These are phyloP conservation scores for Bovichtus variegatus DNA, from an alignment of 2,797 vertebrate species.

Conservation along the genomic window DNA sequence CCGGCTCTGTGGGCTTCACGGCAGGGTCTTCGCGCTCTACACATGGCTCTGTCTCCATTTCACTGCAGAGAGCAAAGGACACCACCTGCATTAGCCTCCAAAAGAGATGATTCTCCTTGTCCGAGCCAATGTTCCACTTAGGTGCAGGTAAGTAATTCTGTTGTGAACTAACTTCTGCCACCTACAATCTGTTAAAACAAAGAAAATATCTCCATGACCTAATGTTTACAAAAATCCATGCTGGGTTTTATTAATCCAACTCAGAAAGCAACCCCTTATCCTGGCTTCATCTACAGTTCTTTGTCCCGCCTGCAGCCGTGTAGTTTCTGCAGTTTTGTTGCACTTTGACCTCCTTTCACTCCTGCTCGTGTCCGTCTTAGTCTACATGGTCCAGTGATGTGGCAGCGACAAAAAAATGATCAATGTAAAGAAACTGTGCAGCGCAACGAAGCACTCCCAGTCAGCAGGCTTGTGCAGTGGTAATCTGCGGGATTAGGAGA, in stretches of 20 bases:
- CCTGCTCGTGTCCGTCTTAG: constrained; percentile 20
- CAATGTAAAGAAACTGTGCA: constrained; percentile 76
- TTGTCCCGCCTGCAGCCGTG: not conserved
- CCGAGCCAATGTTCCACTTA: constrained; percentile 43
- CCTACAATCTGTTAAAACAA: constrained; percentile 32
- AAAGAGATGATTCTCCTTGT: constrained; percentile 57
- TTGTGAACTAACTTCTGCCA: constrained; percentile 14
- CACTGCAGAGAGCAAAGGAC: constrained; percentile 58
- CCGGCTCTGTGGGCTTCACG: constrained; percentile 34
- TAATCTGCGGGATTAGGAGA: constrained; percentile 89
- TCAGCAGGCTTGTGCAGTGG: constrained; percentile 77
- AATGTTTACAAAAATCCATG: constrained; percentile 66
- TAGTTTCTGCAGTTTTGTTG: constrained; percentile 26
- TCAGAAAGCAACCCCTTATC: constrained; percentile 61
- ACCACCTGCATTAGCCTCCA: constrained; percentile 67
- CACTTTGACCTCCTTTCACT: constrained; percentile 60
- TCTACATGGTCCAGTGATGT: constrained; percentile 38
- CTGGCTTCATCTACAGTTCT: constrained; percentile 26
- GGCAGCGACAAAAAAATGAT: constrained; percentile 66
- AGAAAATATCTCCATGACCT: constrained; percentile 49
- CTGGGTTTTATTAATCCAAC: constrained; percentile 59
- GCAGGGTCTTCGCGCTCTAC: constrained; percentile 55
- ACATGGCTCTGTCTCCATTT: constrained; percentile 78
- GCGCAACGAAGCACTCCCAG: constrained; percentile 67
- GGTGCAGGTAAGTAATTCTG: constrained; percentile 28